Conservation (phyloP, 2,888 invertebrate genomes). For the Eristalis intricaria region DNA sequence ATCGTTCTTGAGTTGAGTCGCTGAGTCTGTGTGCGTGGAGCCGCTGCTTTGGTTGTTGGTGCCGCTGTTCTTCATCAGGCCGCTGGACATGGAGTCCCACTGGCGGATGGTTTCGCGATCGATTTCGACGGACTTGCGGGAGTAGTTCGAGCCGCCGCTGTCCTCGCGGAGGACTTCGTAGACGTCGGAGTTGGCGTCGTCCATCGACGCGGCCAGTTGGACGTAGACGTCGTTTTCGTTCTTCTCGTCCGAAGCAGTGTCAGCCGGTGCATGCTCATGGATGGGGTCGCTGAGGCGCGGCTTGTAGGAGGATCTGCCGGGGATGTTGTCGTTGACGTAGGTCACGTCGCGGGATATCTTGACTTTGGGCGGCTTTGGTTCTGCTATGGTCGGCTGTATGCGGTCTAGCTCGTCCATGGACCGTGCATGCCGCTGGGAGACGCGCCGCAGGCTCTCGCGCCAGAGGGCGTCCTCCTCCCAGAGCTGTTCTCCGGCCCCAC, state of each 20-base stretch:
- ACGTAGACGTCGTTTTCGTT: slow-evolving; percentile 80
- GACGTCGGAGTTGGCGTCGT: slow-evolving; percentile 76
- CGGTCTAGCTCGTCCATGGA: slow-evolving; percentile 91
- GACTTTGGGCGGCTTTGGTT: slow-evolving; percentile 75
- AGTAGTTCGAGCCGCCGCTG: slow-evolving; percentile 77
- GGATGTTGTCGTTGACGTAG: slow-evolving; percentile 89
- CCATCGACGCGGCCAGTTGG: slow-evolving; percentile 73
- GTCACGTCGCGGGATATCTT: slow-evolving; percentile 88
- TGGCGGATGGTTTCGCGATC: slow-evolving; percentile 93
- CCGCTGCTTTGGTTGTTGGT: slow-evolving; percentile 32
- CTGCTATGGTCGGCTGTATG: slow-evolving; percentile 74
- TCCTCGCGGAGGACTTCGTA: slow-evolving; percentile 81
- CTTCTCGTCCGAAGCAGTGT: slow-evolving; percentile 32
- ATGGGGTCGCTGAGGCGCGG: slow-evolving; percentile 74
- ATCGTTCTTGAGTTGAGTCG: slow-evolving; percentile 12
- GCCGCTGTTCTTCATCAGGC: slow-evolving; percentile 83
- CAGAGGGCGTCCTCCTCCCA: slow-evolving; percentile 93
- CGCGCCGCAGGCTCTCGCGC: slow-evolving; percentile 89
- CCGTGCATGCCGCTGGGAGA: slow-evolving; percentile 90
- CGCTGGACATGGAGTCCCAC: slow-evolving; percentile 95
- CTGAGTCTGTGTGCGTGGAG: slow-evolving; percentile 4
- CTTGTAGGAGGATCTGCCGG: slow-evolving; percentile 76
- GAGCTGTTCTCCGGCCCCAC: slow-evolving; percentile 84
- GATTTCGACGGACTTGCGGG: slow-evolving; percentile 84
- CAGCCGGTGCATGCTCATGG: slow-evolving; percentile 5